Base-by-base conservation (phyloP, 2,113 vertebrate species). In the Cinclus mexicanus region DNA sequence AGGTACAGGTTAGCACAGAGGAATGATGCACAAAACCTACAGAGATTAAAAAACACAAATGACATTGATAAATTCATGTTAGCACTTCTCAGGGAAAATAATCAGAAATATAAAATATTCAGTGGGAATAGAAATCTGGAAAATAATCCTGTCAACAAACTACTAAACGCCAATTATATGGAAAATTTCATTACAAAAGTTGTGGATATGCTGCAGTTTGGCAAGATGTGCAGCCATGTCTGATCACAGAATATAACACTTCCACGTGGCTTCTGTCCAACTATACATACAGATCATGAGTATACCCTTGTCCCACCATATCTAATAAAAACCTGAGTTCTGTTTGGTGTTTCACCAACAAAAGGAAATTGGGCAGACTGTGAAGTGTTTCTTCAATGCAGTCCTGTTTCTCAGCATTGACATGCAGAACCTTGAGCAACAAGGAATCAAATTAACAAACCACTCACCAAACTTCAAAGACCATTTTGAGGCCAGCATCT, bases 81-180 rank as follows among this genome's bases (percentile, higher is more conserved):
- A 93, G 35, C 55, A 67, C 33, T 83, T 93, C 71, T 86, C 52
- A 90, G 47, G 25, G 9, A 87, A 86, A 86, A 86, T 47, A 89
- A 81, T 60, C 26, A 74, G 55, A 83, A 90, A 90, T 21, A 93
- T 11, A 55, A 92, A 91, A 80, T 87, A 92, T 59, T 70, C 80
- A 70, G 29, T 74, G 50, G 76, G 33, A 89, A 93, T 3, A 71
- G 53, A 78, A 82, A 87, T 67, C 24, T 91, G 72, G 60, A 84
- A 92, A 92, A 94, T 42, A 93, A 49, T 55, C 39, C 52, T 81
- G 47, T 90, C 86, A 95, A 57, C 52, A 90, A 86, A 37, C 17
- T 55, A 83, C 52, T 42, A 50, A 94, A 76, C 47, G 90, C 71
- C 29, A 95, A 92, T 78, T 92, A 65, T 13, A 81, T 55, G 35